These are phyloP conservation scores for Picathartes gymnocephalus DNA, from an alignment of 2,113 vertebrate genomes.

Conservation along the genomic window DNA sequence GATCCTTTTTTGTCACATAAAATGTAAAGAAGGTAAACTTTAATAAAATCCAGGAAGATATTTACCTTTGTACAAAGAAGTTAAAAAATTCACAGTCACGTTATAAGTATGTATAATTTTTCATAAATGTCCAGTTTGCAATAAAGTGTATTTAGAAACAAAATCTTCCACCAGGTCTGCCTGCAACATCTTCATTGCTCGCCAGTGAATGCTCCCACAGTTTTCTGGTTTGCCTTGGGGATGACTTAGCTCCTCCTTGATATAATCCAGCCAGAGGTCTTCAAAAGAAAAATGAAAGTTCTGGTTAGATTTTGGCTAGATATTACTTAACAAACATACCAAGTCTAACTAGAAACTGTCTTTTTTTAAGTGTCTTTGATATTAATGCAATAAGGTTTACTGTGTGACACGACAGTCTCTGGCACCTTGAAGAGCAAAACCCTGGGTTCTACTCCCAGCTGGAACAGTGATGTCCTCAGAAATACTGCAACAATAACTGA, in stretches of 20 bases:
- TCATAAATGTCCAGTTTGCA: constrained; percentile 85
- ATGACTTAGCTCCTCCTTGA: constrained; percentile 84
- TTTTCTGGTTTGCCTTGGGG: constrained; percentile 84
- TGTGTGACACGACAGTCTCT: neutral
- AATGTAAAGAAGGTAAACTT: neutral
- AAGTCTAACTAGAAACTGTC: neutral
- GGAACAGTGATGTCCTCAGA: neutral
- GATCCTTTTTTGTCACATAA: neutral
- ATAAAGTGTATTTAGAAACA: constrained; percentile 81
- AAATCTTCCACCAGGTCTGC: constrained; percentile 85
- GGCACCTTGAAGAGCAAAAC: neutral
- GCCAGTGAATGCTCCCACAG: constrained; percentile 90
- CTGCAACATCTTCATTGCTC: constrained; percentile 89
- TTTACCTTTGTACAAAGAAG: neutral
- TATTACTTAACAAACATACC: neutral
- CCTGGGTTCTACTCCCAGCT: neutral
- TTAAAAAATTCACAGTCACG: neutral
- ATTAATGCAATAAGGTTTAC: neutral
- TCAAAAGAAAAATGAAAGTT: constrained; percentile 21
- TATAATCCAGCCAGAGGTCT: constrained; percentile 95
- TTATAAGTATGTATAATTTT: neutral
- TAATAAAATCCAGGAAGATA: neutral
- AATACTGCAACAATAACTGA: neutral
- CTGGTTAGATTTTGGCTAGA: neutral
- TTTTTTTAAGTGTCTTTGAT: neutral